A percentile compares a stretch with the other conserved stretches of the same genome.
Conservation (phyloP, 92 coral and sea anemone genomes). For the Zoanthus solanderi region DNA sequence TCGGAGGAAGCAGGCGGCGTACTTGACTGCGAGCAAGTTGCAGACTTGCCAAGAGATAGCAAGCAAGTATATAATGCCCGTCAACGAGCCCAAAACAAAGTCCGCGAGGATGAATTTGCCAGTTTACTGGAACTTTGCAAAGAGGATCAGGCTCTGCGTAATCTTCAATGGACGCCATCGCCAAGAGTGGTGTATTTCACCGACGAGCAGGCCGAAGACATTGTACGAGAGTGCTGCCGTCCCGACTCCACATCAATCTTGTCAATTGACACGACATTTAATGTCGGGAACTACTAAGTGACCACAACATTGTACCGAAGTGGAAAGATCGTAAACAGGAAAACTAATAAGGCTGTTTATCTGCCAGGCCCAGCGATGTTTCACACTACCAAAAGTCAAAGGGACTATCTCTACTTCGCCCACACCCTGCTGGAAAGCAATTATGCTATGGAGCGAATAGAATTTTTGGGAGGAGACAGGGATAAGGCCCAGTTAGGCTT, state of each 20-base stretch:
- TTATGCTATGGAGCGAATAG: neutral
- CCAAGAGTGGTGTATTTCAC: conserved; percentile 59
- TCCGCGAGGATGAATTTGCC: conserved; percentile 43
- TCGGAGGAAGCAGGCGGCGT: conserved; percentile 57
- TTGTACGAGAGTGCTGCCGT: conserved; percentile 55
- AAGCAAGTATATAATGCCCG: conserved; percentile 59
- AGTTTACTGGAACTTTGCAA: conserved; percentile 53
- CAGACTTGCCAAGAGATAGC: conserved; percentile 67
- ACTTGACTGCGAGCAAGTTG: conserved; percentile 49
- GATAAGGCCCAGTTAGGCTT: conserved; percentile 13
- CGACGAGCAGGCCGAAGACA: conserved; percentile 48
- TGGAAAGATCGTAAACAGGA: conserved; percentile 40
- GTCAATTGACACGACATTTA: conserved; percentile 49
- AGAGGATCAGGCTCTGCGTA: conserved; percentile 46
- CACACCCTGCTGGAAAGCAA: conserved; percentile 46
- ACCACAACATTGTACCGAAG: conserved; percentile 62
- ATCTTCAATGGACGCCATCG: conserved; percentile 66
- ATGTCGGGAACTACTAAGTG: conserved; percentile 60
- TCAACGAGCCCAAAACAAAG: conserved; percentile 35
- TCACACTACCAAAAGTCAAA: conserved; percentile 50
- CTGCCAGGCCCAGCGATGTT: conserved; percentile 68
- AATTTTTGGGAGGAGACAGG: conserved; percentile 17
- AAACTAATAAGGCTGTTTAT: conserved; percentile 50
- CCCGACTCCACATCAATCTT: conserved; percentile 48
- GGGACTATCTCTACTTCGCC: conserved; percentile 48